phyloP scores from a whole-genome alignment of 2,888 invertebrate genomes.

The Tholera decimalis region DNA sequence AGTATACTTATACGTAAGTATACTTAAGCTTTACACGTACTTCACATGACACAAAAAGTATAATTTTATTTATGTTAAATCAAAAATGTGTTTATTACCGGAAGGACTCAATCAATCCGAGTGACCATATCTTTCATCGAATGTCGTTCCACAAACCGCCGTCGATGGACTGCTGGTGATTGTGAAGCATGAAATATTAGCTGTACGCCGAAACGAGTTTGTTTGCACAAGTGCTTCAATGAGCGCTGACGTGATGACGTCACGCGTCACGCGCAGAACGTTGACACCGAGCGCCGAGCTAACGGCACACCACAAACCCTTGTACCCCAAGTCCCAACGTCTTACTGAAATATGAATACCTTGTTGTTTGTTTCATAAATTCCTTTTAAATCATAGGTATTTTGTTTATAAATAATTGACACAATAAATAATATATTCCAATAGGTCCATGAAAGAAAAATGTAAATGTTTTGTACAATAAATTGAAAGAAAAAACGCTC shows the following conservation, averaged over 20 bases:
- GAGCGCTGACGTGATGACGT: constrained; percentile 74
- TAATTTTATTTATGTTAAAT: constrained; percentile 61
- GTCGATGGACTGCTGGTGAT: constrained; percentile 60
- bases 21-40: neutral
- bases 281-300: constrained; percentile 70
- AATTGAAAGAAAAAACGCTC: constrained; percentile 15
- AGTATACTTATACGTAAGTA: neutral
- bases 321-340: constrained; percentile 53
- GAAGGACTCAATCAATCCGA: constrained; percentile 67
- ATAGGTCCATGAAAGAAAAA: constrained; percentile 6
- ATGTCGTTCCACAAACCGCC: constrained; percentile 63
- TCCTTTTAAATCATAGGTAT: constrained; percentile 3
- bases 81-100: constrained; percentile 59
- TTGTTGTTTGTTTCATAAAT: constrained; percentile 52
- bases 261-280: constrained; percentile 65
- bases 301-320: constrained; percentile 71
- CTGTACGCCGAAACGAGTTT: constrained; percentile 67
- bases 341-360: constrained; percentile 57
- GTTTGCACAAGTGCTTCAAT: constrained; percentile 77
- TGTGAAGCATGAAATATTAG: constrained; percentile 71
- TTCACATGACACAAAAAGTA: constrained; percentile 10
- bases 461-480: constrained; percentile 8
- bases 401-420: constrained; percentile 5
- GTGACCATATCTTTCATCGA: constrained; percentile 64
- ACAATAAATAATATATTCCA: constrained; percentile 16